phyloP scores from a whole-genome alignment of 2,113 vertebrate genomes.

The Perognathus longimembris region DNA sequence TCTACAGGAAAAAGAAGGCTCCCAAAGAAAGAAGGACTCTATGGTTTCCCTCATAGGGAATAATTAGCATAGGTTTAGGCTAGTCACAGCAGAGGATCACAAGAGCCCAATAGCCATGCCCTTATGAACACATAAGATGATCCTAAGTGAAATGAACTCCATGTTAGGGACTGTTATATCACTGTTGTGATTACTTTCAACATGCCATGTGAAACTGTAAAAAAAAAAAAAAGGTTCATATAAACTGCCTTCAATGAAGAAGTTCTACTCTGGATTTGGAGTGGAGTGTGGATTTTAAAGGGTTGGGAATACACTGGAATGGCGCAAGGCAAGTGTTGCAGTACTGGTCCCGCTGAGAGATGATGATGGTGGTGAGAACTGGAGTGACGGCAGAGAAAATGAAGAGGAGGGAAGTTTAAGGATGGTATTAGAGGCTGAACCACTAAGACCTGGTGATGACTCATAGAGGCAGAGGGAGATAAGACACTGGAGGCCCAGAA shows the following conservation, averaged over 20 bases:
- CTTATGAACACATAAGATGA: no score
- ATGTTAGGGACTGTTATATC: no score
- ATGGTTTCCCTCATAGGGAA: no score
- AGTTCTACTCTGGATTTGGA: background rate
- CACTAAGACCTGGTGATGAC: background rate
- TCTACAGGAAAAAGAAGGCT: no score
- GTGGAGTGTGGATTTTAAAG: background rate
- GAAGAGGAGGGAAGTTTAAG: background rate
- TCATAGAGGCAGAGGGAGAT: background rate
- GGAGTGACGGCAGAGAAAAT: background rate
- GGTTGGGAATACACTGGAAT: background rate
- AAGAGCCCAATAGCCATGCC: no score
- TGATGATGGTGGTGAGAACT: background rate
- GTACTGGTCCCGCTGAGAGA: background rate
- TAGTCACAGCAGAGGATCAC: no score
- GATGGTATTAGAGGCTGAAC: background rate
- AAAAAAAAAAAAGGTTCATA: slow-evolving; percentile 21
- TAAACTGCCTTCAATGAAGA: background rate
- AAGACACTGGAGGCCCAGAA: background rate
- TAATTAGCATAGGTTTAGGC: no score
- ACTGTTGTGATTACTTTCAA: no score
- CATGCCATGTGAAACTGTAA: no score
- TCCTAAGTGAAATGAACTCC: no score
- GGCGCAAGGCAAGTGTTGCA: background rate
- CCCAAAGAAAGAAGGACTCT: no score